phyloP scores from a whole-genome alignment of 2,113 vertebrate species.

The Scartelaos histophorus region DNA sequence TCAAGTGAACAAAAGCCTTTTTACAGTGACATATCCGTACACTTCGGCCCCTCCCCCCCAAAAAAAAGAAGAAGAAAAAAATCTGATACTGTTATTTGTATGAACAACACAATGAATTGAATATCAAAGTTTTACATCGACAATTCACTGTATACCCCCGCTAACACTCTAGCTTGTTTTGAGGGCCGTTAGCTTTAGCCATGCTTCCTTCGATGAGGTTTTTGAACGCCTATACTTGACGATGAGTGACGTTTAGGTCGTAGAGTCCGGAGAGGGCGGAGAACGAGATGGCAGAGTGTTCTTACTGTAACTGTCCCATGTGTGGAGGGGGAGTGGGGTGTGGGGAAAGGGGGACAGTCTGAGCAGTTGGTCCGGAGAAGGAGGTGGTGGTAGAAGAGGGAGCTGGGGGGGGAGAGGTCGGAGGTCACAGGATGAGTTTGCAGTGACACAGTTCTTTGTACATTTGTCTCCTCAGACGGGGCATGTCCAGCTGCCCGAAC shows the following conservation, averaged over 20 bases:
- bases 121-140: conserved; percentile 4
- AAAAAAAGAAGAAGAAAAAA: not conserved
- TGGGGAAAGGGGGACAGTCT: no score
- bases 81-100: not conserved
- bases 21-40: not conserved
- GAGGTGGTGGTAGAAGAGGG: not conserved
- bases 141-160: not conserved
- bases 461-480: conserved; percentile 88
- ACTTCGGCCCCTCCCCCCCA: not conserved
- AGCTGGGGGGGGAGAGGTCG: not conserved
- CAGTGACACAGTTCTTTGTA: conserved; percentile 96
- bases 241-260: conserved; percentile 25
- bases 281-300: not conserved
- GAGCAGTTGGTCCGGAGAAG: not conserved
- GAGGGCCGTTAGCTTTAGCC: conserved; percentile 3
- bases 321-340: not conserved
- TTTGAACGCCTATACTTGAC: conserved; percentile 58
- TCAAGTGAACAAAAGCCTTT: not conserved
- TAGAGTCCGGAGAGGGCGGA: not conserved
- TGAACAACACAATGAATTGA: conserved; percentile 1
- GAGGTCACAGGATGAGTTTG: conserved; percentile 87
- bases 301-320: not conserved
- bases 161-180: not conserved
- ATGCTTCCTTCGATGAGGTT: not conserved
- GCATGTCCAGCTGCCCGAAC: conserved; percentile 93